These are phyloP conservation scores for Amphimallon solstitiale DNA, from an alignment of 2,888 invertebrate genomes.

Conservation along the genomic window DNA sequence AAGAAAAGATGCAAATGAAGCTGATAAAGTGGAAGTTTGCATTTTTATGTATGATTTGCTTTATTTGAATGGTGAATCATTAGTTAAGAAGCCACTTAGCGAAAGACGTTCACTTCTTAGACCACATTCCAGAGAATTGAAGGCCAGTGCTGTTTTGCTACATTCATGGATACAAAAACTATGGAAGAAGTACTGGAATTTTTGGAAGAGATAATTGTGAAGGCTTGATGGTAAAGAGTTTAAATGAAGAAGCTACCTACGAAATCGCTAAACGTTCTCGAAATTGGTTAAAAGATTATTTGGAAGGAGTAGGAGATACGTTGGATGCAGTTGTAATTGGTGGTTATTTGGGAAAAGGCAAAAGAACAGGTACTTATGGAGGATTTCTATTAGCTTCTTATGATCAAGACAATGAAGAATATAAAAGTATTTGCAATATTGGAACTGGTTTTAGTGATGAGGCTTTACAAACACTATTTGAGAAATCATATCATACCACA, in stretches of 20 bases:
- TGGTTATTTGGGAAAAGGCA: constrained; percentile 92
- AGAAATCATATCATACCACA: constrained; percentile 75
- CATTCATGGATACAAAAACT: constrained; percentile 79
- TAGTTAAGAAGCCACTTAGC: constrained; percentile 81
- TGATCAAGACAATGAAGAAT: constrained; percentile 89
- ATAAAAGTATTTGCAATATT: constrained; percentile 93
- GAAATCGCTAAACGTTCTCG: constrained; percentile 96
- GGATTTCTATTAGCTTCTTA: constrained; percentile 96
- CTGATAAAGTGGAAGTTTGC: constrained; percentile 82
- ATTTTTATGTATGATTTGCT: constrained; percentile 97
- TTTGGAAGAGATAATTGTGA: constrained; percentile 97
- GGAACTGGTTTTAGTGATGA: constrained; percentile 97
- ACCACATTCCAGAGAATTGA: constrained; percentile 75
- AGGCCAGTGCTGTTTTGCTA: constrained; percentile 92
- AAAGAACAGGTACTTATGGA: constrained; percentile 91
- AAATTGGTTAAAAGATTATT: constrained; percentile 97
- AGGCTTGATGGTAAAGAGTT: constrained; percentile 97
- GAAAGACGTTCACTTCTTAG: constrained; percentile 78
- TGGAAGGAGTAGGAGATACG: constrained; percentile 96
- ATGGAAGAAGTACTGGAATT: constrained; percentile 95
- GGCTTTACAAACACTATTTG: constrained; percentile 79
- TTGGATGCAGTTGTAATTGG: constrained; percentile 96
- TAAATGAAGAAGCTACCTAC: constrained; percentile 89
- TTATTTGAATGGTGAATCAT: constrained; percentile 86
- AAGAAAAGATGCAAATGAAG: constrained; percentile 84